These are phyloP conservation scores for Cygnus olor DNA, from an alignment of 2,797 vertebrate species.

Conservation along the genomic window DNA sequence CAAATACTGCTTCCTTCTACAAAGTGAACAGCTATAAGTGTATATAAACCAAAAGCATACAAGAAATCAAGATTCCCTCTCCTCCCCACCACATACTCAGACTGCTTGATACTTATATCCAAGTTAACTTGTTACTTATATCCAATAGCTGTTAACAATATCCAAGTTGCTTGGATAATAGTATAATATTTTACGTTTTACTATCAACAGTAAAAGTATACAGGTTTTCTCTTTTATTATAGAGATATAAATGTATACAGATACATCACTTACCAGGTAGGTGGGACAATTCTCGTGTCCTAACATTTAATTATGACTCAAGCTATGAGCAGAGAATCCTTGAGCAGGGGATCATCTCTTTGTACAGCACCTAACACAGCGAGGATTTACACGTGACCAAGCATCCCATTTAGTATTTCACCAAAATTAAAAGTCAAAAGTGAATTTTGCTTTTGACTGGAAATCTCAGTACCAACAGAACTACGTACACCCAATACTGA, in stretches of 20 bases:
- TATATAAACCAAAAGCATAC: background rate
- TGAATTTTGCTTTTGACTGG: conserved; percentile 26
- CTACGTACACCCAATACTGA: background rate
- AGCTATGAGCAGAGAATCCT: conserved; percentile 28
- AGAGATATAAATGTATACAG: conserved; percentile 44
- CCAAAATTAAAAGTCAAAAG: conserved; percentile 62
- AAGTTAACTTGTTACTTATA: too few relatives aligned
- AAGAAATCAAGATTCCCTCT: background rate
- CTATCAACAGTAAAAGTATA: conserved; percentile 52
- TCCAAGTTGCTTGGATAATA: conserved; percentile 20
- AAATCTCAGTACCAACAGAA: background rate
- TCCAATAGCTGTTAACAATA: background rate
- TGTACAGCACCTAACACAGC: conserved; percentile 57
- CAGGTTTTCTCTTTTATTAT: conserved; percentile 47
- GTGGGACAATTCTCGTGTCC: conserved; percentile 32
- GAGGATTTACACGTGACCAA: conserved; percentile 58
- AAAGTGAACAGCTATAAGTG: background rate
- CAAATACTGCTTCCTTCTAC: conserved; percentile 34
- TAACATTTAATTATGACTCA: conserved; percentile 52
- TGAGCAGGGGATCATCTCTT: conserved; percentile 51
- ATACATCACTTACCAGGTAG: conserved; percentile 41
- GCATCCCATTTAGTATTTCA: conserved; percentile 55
- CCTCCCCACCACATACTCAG: background rate
- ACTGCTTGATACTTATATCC: background rate
- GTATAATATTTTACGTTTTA: conserved; percentile 45